These are phyloP conservation scores for Diaphora mendica DNA, from an alignment of 2,888 invertebrate genomes.

Conservation along the genomic window DNA sequence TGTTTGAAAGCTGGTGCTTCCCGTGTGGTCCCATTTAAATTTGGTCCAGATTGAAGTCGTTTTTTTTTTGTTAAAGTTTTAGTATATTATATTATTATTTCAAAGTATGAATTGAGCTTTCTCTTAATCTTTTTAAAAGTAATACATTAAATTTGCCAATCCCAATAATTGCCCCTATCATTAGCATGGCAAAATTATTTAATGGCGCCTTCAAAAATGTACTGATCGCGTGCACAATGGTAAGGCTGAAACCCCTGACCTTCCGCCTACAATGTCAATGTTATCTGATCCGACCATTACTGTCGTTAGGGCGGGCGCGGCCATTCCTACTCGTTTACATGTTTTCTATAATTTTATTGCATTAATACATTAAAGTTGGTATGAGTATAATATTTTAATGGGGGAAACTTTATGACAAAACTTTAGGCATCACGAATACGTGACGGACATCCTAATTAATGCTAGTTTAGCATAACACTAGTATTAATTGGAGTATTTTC, in stretches of 20 bases:
- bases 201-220: constrained; percentile 65
- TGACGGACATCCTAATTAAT: not conserved
- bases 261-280: constrained; percentile 70
- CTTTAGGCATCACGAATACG: not conserved
- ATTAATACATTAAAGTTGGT: not conserved
- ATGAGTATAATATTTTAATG: not conserved
- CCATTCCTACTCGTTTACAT: constrained; percentile 28
- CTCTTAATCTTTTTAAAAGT: not conserved
- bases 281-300: constrained; percentile 61
- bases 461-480: no score
- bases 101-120: not conserved
- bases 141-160: constrained; percentile 5
- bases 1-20: no score
- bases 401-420: not conserved
- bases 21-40: no score
- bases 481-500: no score
- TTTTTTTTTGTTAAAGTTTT: no score
- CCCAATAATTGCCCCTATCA: constrained; percentile 10
- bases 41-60: no score
- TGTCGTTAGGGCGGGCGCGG: constrained; percentile 36
- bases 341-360: constrained; percentile 11
- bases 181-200: constrained; percentile 37
- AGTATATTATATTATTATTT: no score
- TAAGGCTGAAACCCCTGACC: constrained; percentile 58
- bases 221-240: constrained; percentile 68